Conservation (phyloP, 2,113 vertebrate genomes). For the Bos taurus region DNA sequence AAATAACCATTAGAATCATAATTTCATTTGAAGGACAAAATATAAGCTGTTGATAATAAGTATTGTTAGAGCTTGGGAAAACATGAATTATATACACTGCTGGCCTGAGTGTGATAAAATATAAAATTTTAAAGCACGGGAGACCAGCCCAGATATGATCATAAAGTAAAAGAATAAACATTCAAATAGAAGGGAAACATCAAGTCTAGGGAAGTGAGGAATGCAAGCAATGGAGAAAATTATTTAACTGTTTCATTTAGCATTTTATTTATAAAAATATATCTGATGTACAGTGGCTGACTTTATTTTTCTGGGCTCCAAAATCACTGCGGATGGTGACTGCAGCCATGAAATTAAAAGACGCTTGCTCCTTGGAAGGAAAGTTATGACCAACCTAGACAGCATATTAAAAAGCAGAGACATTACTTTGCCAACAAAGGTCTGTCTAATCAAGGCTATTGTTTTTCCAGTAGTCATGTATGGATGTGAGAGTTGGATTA, state of each 20-base stretch:
- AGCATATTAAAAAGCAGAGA: too few relatives aligned
- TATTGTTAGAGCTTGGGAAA: not conserved
- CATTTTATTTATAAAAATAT: not conserved
- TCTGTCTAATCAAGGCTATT: too few relatives aligned
- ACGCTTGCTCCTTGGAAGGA: too few relatives aligned
- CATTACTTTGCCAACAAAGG: too few relatives aligned
- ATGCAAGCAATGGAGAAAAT: not conserved
- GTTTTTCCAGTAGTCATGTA: too few relatives aligned
- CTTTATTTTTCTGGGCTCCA: too few relatives aligned
- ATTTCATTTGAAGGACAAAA: constrained; percentile 15
- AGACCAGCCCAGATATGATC: not conserved
- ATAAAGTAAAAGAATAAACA: not conserved
- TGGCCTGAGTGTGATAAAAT: not conserved
- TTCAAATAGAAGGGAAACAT: not conserved
- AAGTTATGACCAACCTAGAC: too few relatives aligned
- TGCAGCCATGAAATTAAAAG: too few relatives aligned
- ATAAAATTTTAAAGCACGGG: not conserved
- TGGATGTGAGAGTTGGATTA: too few relatives aligned
- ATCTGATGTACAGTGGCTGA: not conserved
- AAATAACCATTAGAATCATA: constrained; percentile 7
- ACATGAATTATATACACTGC: not conserved
- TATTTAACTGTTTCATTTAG: not conserved
- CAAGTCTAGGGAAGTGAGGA: not conserved
- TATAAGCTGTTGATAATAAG: constrained; percentile 1
- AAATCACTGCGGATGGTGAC: too few relatives aligned